Base-by-base conservation (phyloP, 2,797 vertebrate species). In the Periparus ater region DNA sequence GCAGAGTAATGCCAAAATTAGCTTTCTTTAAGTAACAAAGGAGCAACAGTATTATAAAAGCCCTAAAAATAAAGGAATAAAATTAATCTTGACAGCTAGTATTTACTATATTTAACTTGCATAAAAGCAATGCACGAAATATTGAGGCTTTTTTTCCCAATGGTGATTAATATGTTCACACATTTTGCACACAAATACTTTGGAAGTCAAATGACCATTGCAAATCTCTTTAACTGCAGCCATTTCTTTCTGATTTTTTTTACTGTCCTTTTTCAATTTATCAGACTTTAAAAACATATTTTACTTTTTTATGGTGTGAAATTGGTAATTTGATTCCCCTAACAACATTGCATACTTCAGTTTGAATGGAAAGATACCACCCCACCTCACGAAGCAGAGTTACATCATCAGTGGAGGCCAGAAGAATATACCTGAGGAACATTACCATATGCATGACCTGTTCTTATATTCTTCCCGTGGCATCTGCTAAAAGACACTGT, bases 51-150 rank as follows among this genome's bases (percentile, higher is more conserved):
- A 91, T 68, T 80, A 75, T 18, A 81, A 34, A 48, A 91, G 51
- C n/a, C 66, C 61, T 85, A 72, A 84, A 88, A 91, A 85, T 34
- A 80, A 91, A 89, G 42, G 62, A 78, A 72, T 65, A 84, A 76
- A 88, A 76, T 23, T 27, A 42, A 55, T 74, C 45, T 7, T 47
- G 34, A 81, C 34, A 88, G 51, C 54, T 88, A 92, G 79, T 10
- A 45, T 62, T 47, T 81, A 26, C 78, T 73, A 55, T 21, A 90
- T 40, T 76, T 32, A 85, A 82, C 30, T 42, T 68, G 53, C 26
- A 82, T 50, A 89, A 81, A 68, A 70, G 73, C 42, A 66, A 48
- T 42, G 50, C 57, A 84, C 8, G 27, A 74, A 91, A 88, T 29
- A 84, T 9, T 17, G 10, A 90, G 53, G 27, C 7, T 47, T 34